A percentile compares a stretch with the other conserved stretches of the same genome.
These are phyloP conservation scores for Lepus timidus DNA, from an alignment of 2,113 vertebrate species.

Conservation along the genomic window DNA sequence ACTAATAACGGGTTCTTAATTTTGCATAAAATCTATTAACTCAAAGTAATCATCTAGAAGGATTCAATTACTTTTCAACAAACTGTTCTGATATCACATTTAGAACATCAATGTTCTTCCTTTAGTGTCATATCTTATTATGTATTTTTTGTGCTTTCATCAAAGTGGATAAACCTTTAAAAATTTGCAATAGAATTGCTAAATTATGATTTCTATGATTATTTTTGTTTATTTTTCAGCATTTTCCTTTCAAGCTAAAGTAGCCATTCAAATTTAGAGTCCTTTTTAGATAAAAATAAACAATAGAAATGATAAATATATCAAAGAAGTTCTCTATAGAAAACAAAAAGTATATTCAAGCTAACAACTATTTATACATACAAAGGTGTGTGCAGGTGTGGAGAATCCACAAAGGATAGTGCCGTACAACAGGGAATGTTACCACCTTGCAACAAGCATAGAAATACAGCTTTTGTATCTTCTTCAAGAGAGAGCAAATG, in stretches of 20 bases:
- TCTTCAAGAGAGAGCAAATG: not conserved
- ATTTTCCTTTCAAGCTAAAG: not conserved
- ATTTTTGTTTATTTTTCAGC: not conserved
- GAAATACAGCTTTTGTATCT: not conserved
- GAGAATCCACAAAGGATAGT: not conserved
- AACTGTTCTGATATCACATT: not conserved
- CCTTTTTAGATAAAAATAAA: not conserved
- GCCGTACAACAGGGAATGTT: not conserved
- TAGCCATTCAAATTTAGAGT: not conserved
- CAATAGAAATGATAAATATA: not conserved
- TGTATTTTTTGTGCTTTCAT: not conserved
- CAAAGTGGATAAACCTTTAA: not conserved
- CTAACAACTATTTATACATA: not conserved
- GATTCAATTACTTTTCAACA: constrained; percentile 13
- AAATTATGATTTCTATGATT: constrained; percentile 11
- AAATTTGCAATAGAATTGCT: not conserved
- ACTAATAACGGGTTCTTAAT: not conserved
- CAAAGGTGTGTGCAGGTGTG: not conserved
- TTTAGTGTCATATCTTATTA: not conserved
- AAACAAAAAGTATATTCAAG: not conserved
- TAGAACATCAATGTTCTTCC: not conserved
- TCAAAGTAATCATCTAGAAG: constrained; percentile 3
- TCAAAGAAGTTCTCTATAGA: not conserved
- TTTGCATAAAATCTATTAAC: constrained; percentile 47
- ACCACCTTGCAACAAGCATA: not conserved